Evolutionary conservation across 2,888 invertebrate genomes (phyloP), one percentile per base, ranked within the genome.

Genomic region (Hirtodrosophila confusa): DNA sequence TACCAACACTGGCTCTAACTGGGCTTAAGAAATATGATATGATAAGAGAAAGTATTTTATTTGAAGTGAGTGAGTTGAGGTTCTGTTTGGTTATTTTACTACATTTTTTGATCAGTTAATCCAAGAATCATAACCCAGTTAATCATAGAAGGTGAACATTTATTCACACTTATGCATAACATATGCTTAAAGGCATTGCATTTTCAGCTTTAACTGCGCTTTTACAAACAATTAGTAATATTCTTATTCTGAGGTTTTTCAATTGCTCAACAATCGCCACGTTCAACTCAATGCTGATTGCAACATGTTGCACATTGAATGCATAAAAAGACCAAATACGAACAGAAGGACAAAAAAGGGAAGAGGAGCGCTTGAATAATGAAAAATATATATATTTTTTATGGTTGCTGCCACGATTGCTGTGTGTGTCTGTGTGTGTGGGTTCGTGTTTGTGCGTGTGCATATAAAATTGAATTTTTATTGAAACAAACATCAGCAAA

Each of bases 381-480:
- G 61, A 63, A 75, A 74, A 40, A 39, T 12, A 8, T 47, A 43
- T 37, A 40, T 45, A 40, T 51, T 60, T 69, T 64, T 47, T 55
- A 37, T 45, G 41, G 24, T 31, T 55, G 36, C 33, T 40, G 44
- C 12, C 37, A 44, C 51, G 7, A 31, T 4, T 50, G 24, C 5
- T 37, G 3, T 29, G 23, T 39, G 11, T 27, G 33, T 17, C 23
- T 50, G 45, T 47, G 12, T 37, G 33, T 37, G 12, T 35, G 36
- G 48, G 17, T 40, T 31, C 12, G 37, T 57, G 35, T 47, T 31
- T 31, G 31, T 51, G 49, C 44, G 61, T 47, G 40, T 57, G 56
- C 49, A 80, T 76, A 54, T 68, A 51, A 74, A 78, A 78, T 76
- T 79, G 80, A 76, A 78, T 69, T 76, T 79, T 73, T 78, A 76